These are phyloP conservation scores for Mesopsocus fuscifrons DNA, from an alignment of 2,888 invertebrate genomes.

Conservation along the genomic window DNA sequence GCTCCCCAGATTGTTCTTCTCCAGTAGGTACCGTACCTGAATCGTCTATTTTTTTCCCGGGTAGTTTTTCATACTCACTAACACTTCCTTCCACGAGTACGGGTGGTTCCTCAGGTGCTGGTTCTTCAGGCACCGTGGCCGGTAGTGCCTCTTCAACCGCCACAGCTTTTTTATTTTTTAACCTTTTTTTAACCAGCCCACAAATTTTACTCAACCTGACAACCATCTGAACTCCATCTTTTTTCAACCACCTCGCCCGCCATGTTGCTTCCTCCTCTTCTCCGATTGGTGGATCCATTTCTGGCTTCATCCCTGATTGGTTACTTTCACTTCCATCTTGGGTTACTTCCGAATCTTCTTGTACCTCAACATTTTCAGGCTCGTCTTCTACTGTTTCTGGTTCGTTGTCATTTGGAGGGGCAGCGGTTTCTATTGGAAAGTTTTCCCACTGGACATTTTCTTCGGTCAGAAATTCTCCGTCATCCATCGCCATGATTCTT, in stretches of 20 bases:
- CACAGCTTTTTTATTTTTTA: constrained; percentile 11
- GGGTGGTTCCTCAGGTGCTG: constrained; percentile 1
- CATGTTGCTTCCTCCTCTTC: constrained; percentile 12
- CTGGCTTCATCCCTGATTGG: background rate
- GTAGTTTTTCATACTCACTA: constrained; percentile 12
- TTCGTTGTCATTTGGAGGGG: constrained; percentile 11
- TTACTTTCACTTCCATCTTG: constrained; percentile 10
- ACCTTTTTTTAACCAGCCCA: constrained; percentile 18
- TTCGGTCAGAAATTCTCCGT: constrained; percentile 5
- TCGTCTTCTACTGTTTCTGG: constrained; percentile 7
- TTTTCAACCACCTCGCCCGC: constrained; percentile 17
- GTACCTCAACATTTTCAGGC: background rate
- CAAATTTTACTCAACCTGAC: constrained; percentile 18
- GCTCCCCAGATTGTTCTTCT: no score
- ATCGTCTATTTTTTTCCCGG: background rate
- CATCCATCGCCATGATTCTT: constrained; percentile 7
- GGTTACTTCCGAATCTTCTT: constrained; percentile 1
- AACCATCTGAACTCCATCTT: constrained; percentile 18
- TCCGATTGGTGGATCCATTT: no score
- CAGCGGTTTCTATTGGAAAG: constrained; percentile 8
- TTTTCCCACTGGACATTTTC: constrained; percentile 11
- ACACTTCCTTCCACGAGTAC: constrained; percentile 12
- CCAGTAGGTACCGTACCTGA: no score
- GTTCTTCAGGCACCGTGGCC: constrained; percentile 1
- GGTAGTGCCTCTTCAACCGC: background rate